Evolutionary conservation across 2,888 invertebrate species (phyloP), one percentile per base, ranked within the genome.

Genomic region (Andrena marginata): DNA sequence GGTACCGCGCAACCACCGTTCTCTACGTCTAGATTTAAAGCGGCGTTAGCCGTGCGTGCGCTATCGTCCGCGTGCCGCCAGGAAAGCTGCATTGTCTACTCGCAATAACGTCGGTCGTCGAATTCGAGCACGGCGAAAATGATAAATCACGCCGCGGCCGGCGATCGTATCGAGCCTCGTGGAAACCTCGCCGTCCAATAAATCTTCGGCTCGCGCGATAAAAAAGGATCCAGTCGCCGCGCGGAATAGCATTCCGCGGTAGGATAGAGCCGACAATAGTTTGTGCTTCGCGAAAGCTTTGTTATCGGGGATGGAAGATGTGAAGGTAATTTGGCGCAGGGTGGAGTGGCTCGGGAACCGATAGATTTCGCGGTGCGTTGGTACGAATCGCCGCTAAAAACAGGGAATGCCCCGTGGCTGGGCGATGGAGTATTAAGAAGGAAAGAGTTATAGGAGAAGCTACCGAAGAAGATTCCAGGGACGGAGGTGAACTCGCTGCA

Each of bases 151-250:
- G 84, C 56, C 29, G 59, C 59, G 64, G 8, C 71, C 13, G 26
- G 64, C 42, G 82, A 82, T 80, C 80, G 68, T 86, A 86, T 86
- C 85, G 67, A 67, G 49, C 56, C 86, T 69, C 83, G 86, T 64
- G 72, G 74, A 83, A 80, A 71, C 75, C 49, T 70, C 65, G 72
- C 65, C 60, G 20, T 16, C 54, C 73, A 49, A 85, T 85, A 85
- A 85, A 85, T 85, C 86, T 80, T 78, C 13, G n/a, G 26, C 20
- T 67, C 33, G 51, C 59, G 63, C 64, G 74, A 73, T 56, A 72
- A 70, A 54, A 74, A 82, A 75, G 23, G 20, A 70, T n/a, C 59
- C 26, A 7, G 35, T 49, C 48, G 7, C 48, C 23, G 26, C 13
- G 3, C 56, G 0, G 23, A 56, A 56, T 23, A 1, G 2, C 16